Evolutionary conservation across 1,140 invertebrate species (phyloP), one percentile per base, ranked within the genome.

Genomic region (Meloidogyne exigua): DNA sequence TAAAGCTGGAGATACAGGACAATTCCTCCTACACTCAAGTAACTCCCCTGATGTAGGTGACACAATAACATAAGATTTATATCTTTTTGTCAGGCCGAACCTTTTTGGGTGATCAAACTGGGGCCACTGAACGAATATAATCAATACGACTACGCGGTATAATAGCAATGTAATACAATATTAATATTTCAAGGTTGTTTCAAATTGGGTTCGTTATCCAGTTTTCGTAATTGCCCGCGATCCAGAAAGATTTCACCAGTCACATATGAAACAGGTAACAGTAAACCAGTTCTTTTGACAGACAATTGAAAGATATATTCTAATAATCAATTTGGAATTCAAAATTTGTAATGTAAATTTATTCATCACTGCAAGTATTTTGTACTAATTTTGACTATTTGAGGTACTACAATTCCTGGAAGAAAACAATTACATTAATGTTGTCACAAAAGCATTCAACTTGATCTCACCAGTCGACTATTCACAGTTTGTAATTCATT

Each of bases 401-500:
- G 18, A 73, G 72, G 85, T 86, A 18, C 76, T 86, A 2, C 85
- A 86, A 66, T 86, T 86, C 80, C 76, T 86, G 9, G 85, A 87
- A 75, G 85, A 87, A 65, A 86, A 86, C 77, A 86, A 87, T 65
- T 87, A 87, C 82, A 87, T 87, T 79, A 87, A 87, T 75, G 86
- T 87, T 10, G 81, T 87, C 78, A 87, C 85, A 13, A 87, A 87
- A 71, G 85, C 85, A 15, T 87, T 87, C 80, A 87, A 88, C 70
- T 80, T 87, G 85, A 87, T 87, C 76, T 87, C 85, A 39, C 85
- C 85, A 57, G 85, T 87, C 23, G 85, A 87, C 68, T 87, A 87
- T 79, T 86, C 83, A 76, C 77, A 83, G 72, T 72, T 28, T 62
- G n/a, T 32, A 4, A 12, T 21, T 21, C 9, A n/a, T n/a, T 57